Evolutionary conservation across 2,113 vertebrate species (phyloP), one percentile per base, ranked within the genome.

Genomic region (Mus pahari): DNA sequence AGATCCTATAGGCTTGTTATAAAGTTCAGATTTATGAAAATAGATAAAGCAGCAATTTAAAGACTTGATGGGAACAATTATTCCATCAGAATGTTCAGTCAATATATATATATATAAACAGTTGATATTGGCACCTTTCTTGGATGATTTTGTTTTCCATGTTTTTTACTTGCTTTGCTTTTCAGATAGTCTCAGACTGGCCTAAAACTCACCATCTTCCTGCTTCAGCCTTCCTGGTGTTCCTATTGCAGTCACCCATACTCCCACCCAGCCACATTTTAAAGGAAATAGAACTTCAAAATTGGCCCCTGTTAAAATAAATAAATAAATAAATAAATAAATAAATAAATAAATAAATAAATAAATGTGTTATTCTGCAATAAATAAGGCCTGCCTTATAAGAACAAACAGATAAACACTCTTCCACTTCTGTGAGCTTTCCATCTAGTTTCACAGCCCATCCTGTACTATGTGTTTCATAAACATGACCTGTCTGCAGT

Each of bases 1-100:
- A 66, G 33, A 75, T 12, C 39, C 66, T 7, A 62, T n/a, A 70
- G 20, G 7, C 9, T 93, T 75, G 0, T 75, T 62, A 1, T 50
- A 93, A 91, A 39, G 3, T 7, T 94, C 78, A 86, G 92, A 91
- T 86, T 88, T 83, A 71, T 53, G 88, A 81, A 90, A 48, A 91
- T 50, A 5, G 62, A 8, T 81, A 89, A 89, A 83, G 13, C 60
- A 48, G 45, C 22, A 74, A 64, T 90, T n/a, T 26, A 86, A 94
- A 91, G 24, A 66, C 66, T 82, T 53, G n/a, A 93, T 22, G 62
- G 12, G 8, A 96, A 75, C 4, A 77, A 33, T 79, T 53, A 84
- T 73, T 86, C 48, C 78, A 19, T 48, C 9, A 81, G 26, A 8
- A 42, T 74, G 60, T 94, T 95, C 12, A 39, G 22, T 45, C 79